Evolutionary conservation across 2,113 vertebrate genomes (phyloP), one percentile per base, ranked within the genome.

Genomic region (Hoplias malabaricus): DNA sequence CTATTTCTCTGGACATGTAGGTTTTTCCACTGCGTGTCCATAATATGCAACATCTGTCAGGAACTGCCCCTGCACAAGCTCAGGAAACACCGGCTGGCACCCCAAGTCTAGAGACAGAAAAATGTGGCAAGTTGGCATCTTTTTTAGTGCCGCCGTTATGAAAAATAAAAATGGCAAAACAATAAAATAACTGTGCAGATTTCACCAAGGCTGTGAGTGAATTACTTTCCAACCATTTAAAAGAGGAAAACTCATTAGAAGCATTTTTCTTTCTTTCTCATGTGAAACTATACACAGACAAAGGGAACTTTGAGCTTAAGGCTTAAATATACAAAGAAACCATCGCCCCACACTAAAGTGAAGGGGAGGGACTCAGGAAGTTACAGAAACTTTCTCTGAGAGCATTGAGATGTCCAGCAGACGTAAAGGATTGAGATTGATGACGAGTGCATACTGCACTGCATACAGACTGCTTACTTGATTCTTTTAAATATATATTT

Each of bases 171-270:
- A 78, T 82, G 78, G 1, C 80, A 83, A 89, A 79, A 89, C 88
- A 90, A 90, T 91, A 82, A 88, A 88, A 88, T 87, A 86, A 86
- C 84, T 91, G 87, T 89, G 83, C 79, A 80, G 75, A 82, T 83
- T 80, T 82, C 77, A 74, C 79, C 85, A 78, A 81, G 77, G 75
- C 84, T 89, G 78, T 81, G 82, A 82, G 71, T 63, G 79, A 88
- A 88, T 87, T 87, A 88, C 69, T 89, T 88, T 90, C 87, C 88
- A 88, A 69, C 81, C 78, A 69, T 89, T 88, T 77, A 88, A 87
- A 86, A 67, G 73, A 88, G 83, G 84, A 85, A 90, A 90, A 91
- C 89, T 89, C 81, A 88, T 87, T 88, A 89, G 73, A 80, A 48
- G 57, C 76, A 59, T 79, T 81, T 71, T 79, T 50, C 23, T 42